Percentiles rank a stretch among this genome's conserved stretches.
These are phyloP conservation scores for Indri indri DNA, from an alignment of 2,113 vertebrate genomes.

Conservation along the genomic window DNA sequence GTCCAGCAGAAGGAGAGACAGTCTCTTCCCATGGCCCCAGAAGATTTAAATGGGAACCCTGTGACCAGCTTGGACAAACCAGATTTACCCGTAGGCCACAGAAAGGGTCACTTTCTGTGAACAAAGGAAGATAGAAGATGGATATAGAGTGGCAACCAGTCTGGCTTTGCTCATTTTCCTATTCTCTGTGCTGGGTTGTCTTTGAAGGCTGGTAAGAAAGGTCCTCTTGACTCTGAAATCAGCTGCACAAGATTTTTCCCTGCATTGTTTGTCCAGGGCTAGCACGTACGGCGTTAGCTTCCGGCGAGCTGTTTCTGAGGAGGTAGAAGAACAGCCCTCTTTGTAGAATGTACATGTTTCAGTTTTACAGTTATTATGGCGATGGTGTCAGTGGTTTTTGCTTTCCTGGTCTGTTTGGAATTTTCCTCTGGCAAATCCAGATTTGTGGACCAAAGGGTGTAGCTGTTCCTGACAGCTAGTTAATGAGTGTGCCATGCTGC, in stretches of 20 bases:
- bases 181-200: not conserved
- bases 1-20: not conserved
- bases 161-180: not conserved
- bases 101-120: not conserved
- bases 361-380: not conserved
- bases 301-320: not conserved
- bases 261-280: not conserved
- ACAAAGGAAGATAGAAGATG: not conserved
- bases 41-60: not conserved
- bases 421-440: conserved; percentile 4
- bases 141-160: not conserved
- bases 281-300: not conserved
- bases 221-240: not conserved
- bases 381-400: not conserved
- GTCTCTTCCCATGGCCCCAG: not conserved
- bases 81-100: not conserved
- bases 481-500: not conserved
- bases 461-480: not conserved
- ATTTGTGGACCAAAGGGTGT: not conserved
- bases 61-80: not conserved
- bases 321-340: not conserved
- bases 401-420: conserved; percentile 29
- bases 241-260: not conserved
- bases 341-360: not conserved
- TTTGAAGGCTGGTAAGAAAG: not conserved